Conservation (phyloP, 2,797 vertebrate species). For the Darevskia mixta region DNA sequence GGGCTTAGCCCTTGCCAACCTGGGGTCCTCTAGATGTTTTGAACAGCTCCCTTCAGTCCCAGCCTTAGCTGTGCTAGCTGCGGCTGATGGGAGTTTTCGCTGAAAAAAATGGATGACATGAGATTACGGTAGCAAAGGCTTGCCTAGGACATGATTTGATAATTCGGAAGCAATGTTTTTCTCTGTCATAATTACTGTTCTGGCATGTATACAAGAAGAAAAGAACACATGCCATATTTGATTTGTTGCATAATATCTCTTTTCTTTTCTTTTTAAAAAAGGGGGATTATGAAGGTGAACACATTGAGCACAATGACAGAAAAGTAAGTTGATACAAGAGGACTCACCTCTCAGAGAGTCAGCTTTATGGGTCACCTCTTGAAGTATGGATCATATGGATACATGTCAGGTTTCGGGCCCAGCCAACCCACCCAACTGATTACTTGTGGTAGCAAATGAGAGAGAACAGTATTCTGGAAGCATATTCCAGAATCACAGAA, state of each 20-base stretch:
- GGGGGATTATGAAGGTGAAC: constrained; percentile 91
- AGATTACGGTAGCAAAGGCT: too few relatives aligned
- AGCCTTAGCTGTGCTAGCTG: too few relatives aligned
- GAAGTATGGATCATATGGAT: not conserved
- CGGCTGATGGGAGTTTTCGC: too few relatives aligned
- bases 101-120: too few relatives aligned
- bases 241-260: not conserved
- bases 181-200: constrained; percentile 67
- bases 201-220: constrained; percentile 32
- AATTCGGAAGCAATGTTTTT: constrained; percentile 60
- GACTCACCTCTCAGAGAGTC: not conserved
- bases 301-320: constrained; percentile 90
- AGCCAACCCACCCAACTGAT: not conserved
- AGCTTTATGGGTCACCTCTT: constrained; percentile 21
- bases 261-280: constrained; percentile 73
- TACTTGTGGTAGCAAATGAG: not conserved
- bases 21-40: too few relatives aligned
- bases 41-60: too few relatives aligned
- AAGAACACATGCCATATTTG: not conserved
- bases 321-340: constrained; percentile 82
- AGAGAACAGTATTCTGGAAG: not conserved
- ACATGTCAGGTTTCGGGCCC: not conserved
- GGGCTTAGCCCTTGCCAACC: not conserved
- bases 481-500: not conserved
- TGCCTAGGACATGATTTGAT: not conserved